Evolutionary conservation across 1,140 invertebrate species (phyloP).

Genomic region (Panagrolaimus sp.): DNA sequence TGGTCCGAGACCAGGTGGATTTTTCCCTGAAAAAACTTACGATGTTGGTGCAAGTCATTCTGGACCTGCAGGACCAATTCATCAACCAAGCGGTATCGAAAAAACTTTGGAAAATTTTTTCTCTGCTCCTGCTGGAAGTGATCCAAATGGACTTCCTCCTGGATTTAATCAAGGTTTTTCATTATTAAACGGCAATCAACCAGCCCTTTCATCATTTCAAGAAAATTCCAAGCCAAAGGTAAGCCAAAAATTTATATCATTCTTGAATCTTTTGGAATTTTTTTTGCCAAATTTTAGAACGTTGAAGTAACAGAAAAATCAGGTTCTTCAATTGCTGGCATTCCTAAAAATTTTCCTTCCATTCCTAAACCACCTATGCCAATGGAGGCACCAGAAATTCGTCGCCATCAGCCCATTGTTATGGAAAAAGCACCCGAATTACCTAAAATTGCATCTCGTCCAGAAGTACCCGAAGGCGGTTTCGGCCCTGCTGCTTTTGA

Average conservation of each 20-base stretch:
- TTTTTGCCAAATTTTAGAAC: slow-evolving; percentile 34
- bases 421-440: slow-evolving; percentile 24
- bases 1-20: slow-evolving; percentile 54
- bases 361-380: neutral
- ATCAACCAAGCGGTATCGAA: slow-evolving; percentile 41
- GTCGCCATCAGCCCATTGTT: slow-evolving; percentile 30
- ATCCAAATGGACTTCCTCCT: slow-evolving; percentile 43
- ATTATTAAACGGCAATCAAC: slow-evolving; percentile 44
- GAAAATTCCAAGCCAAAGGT: slow-evolving; percentile 24
- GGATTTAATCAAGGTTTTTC: slow-evolving; percentile 59
- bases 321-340: slow-evolving; percentile 52
- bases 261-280: slow-evolving; percentile 15
- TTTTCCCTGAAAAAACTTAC: slow-evolving; percentile 58
- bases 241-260: slow-evolving; percentile 35
- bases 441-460: slow-evolving; percentile 34
- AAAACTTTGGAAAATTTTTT: slow-evolving; percentile 55
- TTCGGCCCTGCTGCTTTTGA: slow-evolving; percentile 47
- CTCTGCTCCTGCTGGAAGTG: slow-evolving; percentile 49
- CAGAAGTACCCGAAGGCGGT: slow-evolving; percentile 57
- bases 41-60: slow-evolving; percentile 42
- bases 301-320: slow-evolving; percentile 29
- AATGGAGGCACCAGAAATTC: slow-evolving; percentile 41
- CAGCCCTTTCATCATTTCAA: slow-evolving; percentile 38
- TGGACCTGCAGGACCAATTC: slow-evolving; percentile 34
- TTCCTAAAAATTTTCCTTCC: slow-evolving; percentile 42